These are phyloP conservation scores for Phthorimaea operculella DNA, from an alignment of 1,140 invertebrate species.

Conservation along the genomic window DNA sequence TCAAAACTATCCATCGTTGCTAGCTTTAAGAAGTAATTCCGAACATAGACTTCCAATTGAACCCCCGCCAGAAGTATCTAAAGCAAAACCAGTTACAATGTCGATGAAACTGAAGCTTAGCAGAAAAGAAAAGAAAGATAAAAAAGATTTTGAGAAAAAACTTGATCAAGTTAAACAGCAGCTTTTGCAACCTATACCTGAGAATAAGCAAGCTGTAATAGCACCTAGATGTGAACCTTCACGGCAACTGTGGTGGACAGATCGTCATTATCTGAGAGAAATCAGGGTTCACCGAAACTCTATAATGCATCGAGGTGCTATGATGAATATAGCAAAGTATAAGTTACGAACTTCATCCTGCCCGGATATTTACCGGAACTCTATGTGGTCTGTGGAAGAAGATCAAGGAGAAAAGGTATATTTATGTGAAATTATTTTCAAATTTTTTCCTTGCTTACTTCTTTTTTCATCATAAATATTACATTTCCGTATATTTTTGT, in stretches of 20 bases:
- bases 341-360: conserved; percentile 87
- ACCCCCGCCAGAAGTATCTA: conserved; percentile 39
- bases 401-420: conserved; percentile 76
- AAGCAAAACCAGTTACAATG: conserved; percentile 70
- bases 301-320: conserved; percentile 85
- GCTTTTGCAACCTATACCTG: conserved; percentile 52
- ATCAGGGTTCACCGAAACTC: conserved; percentile 82
- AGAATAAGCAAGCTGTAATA: conserved; percentile 46
- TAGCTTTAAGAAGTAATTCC: conserved; percentile 73
- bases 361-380: conserved; percentile 90
- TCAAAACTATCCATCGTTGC: conserved; percentile 77
- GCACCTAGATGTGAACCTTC: conserved; percentile 20
- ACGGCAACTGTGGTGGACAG: conserved; percentile 67
- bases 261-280: conserved; percentile 78
- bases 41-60: conserved; percentile 71
- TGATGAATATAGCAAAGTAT: conserved; percentile 85
- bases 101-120: conserved; percentile 71
- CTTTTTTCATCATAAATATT: too few species aligned
- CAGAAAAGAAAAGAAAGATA: conserved; percentile 48
- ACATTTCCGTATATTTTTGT: too few species aligned
- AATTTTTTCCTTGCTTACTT: conserved; percentile 3
- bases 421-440: too few species aligned
- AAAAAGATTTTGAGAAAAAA: conserved; percentile 56
- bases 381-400: conserved; percentile 85
- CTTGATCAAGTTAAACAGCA: conserved; percentile 46